Conservation (phyloP, 2,113 vertebrate species). For the Oceanodroma tethys region DNA sequence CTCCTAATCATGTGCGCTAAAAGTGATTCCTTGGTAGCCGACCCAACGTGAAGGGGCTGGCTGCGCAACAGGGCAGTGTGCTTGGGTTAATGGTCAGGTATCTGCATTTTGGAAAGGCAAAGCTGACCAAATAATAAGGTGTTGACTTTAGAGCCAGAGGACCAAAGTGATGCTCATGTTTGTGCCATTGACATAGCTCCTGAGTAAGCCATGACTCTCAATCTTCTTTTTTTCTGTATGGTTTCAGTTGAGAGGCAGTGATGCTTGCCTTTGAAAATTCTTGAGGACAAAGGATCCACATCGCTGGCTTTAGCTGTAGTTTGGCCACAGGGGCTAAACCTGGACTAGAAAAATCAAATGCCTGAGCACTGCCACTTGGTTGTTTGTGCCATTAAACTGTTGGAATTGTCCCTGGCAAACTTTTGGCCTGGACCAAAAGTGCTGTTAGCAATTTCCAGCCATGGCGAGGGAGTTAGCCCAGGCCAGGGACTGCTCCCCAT, state of each 20-base stretch:
- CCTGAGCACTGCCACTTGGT: not conserved
- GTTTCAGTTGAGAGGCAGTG: not conserved
- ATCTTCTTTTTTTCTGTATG: not conserved
- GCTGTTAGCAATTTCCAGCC: not conserved
- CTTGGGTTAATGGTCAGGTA: not conserved
- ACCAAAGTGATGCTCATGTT: not conserved
- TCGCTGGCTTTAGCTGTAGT: not conserved
- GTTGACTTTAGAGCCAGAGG: not conserved
- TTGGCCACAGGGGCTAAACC: not conserved
- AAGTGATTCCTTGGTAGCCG: not conserved
- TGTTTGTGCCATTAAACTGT: not conserved
- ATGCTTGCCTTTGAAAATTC: not conserved
- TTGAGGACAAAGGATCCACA: not conserved
- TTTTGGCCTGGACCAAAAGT: not conserved
- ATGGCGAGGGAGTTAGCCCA: not conserved
- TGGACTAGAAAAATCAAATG: not conserved
- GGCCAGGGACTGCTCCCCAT: not conserved
- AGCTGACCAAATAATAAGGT: not conserved
- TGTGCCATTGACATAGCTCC: not conserved
- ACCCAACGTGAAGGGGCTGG: not conserved
- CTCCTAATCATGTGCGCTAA: not conserved
- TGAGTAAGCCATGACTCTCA: not conserved
- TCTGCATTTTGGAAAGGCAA: not conserved
- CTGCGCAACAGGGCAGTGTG: not conserved
- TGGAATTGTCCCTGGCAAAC: not conserved